A percentile compares a stretch with the other conserved stretches of the same genome.
These are phyloP conservation scores for Acanthococcus lagerstroemiae DNA, from an alignment of 2,888 invertebrate species.

Conservation along the genomic window DNA sequence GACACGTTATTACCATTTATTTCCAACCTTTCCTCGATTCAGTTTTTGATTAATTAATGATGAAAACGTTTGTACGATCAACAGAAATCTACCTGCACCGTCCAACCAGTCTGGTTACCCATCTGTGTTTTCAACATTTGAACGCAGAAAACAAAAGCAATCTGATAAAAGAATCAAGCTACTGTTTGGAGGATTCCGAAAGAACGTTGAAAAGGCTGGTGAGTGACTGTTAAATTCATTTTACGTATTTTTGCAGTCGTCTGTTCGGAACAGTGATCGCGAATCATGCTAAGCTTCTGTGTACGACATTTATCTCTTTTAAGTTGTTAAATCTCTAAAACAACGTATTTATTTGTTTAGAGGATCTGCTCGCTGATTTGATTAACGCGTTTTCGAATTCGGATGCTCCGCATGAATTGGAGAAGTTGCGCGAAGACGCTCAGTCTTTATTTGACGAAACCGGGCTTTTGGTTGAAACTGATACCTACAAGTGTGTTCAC, in stretches of 20 bases:
- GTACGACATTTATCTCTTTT: neutral
- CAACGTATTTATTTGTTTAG: constrained; percentile 13
- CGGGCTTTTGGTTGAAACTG: constrained; percentile 46
- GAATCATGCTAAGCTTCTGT: constrained; percentile 43
- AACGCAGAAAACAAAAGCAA: constrained; percentile 70
- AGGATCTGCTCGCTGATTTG: constrained; percentile 34
- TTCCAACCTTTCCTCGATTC: neutral
- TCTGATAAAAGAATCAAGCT: constrained; percentile 68
- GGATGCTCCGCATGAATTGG: constrained; percentile 39
- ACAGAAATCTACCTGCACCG: neutral
- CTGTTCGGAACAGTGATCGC: no score
- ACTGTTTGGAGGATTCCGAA: constrained; percentile 65
- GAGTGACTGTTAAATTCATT: constrained; percentile 45
- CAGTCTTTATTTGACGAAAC: constrained; percentile 45
- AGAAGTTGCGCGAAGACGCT: constrained; percentile 42
- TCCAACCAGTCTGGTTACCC: neutral
- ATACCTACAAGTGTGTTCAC: constrained; percentile 58
- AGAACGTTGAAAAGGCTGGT: constrained; percentile 55
- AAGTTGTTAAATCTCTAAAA: neutral
- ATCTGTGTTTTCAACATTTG: constrained; percentile 64
- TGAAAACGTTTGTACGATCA: neutral
- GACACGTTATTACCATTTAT: no score
- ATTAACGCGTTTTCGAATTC: constrained; percentile 35
- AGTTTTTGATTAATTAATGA: neutral
- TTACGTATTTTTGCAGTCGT: neutral